phyloP scores from a whole-genome alignment of 2,797 vertebrate species.

The Poliocrania exsul region DNA sequence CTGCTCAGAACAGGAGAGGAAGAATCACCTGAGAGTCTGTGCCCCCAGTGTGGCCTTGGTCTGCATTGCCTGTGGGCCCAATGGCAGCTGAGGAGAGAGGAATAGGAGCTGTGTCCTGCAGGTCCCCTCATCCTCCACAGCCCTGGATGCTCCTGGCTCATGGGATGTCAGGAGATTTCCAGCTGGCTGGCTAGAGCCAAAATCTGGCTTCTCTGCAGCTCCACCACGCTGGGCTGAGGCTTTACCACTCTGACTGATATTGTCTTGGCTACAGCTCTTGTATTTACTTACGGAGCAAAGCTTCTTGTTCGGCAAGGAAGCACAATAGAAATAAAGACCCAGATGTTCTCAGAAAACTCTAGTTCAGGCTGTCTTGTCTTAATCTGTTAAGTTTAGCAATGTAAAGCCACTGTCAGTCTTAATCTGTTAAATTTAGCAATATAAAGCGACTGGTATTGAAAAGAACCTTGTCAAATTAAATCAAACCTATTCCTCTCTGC shows the following conservation, averaged over 20 bases:
- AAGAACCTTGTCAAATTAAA: neutral
- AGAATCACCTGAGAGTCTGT: neutral
- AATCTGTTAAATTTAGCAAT: neutral
- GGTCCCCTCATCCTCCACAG: neutral
- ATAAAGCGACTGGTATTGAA: neutral
- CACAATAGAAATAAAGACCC: neutral
- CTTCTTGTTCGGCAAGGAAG: neutral
- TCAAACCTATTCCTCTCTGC: neutral
- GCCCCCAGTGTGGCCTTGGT: neutral
- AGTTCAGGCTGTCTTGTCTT: neutral
- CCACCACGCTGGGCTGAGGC: neutral
- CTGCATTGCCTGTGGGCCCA: neutral
- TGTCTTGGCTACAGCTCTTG: neutral
- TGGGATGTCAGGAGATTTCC: neutral
- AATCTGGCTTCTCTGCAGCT: neutral
- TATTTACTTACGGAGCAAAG: neutral
- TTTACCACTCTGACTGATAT: neutral
- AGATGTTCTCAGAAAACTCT: neutral
- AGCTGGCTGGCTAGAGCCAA: neutral
- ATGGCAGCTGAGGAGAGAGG: neutral
- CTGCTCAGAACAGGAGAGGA: neutral
- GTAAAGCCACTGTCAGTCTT: neutral
- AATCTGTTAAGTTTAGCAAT: neutral
- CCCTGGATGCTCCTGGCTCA: accelerated
- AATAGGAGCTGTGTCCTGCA: neutral